Conservation (phyloP, 30 jellyfish, hydroid and myxozoan species). For the Cassiopea xamachana region DNA sequence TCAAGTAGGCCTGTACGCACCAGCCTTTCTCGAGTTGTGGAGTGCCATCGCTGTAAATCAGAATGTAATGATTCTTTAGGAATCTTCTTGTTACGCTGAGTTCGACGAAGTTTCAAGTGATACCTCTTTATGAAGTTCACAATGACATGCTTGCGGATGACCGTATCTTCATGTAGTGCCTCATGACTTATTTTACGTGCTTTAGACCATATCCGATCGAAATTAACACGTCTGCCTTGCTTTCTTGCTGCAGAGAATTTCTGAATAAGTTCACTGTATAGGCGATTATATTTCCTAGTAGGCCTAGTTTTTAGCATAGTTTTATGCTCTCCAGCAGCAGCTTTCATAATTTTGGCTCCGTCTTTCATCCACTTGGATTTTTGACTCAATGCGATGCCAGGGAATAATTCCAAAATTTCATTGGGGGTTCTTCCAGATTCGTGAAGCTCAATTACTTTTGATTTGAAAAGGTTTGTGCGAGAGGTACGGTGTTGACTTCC, state of each 20-base stretch:
- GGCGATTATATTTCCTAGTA: conserved; percentile 47
- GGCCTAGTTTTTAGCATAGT: conserved; percentile 43
- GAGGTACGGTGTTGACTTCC: not conserved
- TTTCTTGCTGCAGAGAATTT: conserved; percentile 33
- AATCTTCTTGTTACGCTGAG: not conserved
- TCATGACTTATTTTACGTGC: conserved; percentile 55
- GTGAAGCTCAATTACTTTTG: not conserved
- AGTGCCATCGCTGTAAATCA: conserved; percentile 43
- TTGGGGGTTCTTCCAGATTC: not conserved
- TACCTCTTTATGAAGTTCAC: conserved; percentile 12
- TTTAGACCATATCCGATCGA: conserved; percentile 79
- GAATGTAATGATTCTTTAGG: conserved; percentile 16
- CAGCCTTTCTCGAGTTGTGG: conserved; percentile 59
- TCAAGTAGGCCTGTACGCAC: conserved; percentile 45
- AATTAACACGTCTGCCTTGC: conserved; percentile 70
- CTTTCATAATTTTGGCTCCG: conserved; percentile 32
- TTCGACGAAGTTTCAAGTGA: not conserved
- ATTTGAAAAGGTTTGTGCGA: not conserved
- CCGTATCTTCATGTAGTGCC: conserved; percentile 24
- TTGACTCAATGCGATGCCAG: not conserved
- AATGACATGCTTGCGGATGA: conserved; percentile 42
- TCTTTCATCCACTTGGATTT: conserved; percentile 24
- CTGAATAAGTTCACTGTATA: conserved; percentile 31
- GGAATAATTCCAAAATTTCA: not conserved
- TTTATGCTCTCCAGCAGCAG: conserved; percentile 36